Evolutionary conservation across 2,113 vertebrate species (phyloP), one percentile per base, ranked within the genome.

Genomic region (Phaethornis superciliosus): DNA sequence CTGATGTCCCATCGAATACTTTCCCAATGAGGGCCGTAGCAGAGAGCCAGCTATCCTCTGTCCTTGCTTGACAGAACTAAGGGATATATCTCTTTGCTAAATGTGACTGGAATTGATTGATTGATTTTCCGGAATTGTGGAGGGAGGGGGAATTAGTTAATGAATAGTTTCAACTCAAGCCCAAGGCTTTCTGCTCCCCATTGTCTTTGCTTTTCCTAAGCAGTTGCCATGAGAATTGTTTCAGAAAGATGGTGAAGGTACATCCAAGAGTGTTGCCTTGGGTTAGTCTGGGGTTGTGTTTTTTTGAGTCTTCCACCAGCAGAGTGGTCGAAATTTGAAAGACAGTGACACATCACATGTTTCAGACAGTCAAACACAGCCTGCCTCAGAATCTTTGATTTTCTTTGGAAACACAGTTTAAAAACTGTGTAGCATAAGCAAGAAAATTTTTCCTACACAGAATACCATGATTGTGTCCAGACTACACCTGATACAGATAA

Each of bases 171-270:
- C 70, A 72, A 90, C 96, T 93, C 94, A 94, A 92, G 70, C 81
- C 58, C n/a, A 51, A 65, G 86, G 89, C 95, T 95, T 96, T 96
- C 95, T 93, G 89, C 67, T 82, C 75, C 23, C 59, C 51, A 92
- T 94, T 96, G 94, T 94, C 89, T 90, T 44, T 44, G 46, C 56
- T 95, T 96, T 97, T 96, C 95, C 92, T 93, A 95, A 95, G 93
- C 69, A 77, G 88, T 91, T 75, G 92, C 79, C 92, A 86, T 68
- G 80, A 95, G 88, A 93, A 83, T 80, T 13, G 4, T 28, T 81
- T 77, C 62, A 76, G 86, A 44, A 67, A 65, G 82, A 90, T 94
- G 90, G 67, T 90, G 76, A 62, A 86, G 58, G 85, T 88, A 94
- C 92, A 84, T 40, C 90, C 72, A 88, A 72, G 71, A 90, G 8